phyloP scores from a whole-genome alignment of 2,888 invertebrate species.

The Plebejus melissa region DNA sequence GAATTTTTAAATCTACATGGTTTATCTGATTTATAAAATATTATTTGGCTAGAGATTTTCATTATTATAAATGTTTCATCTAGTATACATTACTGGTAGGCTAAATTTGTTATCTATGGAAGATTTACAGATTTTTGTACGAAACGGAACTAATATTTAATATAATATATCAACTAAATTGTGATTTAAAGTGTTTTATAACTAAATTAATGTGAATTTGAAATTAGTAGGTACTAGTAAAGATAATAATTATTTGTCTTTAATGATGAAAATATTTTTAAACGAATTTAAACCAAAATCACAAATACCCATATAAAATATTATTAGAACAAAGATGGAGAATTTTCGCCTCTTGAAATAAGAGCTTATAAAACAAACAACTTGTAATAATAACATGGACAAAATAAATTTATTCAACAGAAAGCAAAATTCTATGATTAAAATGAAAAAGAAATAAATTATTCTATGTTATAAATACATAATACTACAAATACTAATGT shows the following conservation, averaged over 20 bases:
- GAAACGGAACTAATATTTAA: background rate
- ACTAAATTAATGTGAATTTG: background rate
- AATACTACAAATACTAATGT: background rate
- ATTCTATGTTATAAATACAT: background rate
- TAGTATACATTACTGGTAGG: constrained; percentile 20
- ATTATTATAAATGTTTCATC: constrained; percentile 2
- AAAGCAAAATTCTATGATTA: constrained; percentile 2
- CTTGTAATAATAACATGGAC: constrained; percentile 2
- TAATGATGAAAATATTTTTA: background rate
- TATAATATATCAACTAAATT: background rate
- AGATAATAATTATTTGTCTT: background rate
- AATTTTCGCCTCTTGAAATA: background rate
- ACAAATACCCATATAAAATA: constrained; percentile 1
- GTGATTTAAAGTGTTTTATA: constrained; percentile 3
- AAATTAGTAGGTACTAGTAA: background rate
- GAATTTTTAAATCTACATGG: constrained; percentile 23
- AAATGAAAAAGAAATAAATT: background rate
- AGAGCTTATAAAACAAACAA: background rate
- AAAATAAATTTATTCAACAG: background rate
- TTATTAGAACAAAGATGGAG: background rate
- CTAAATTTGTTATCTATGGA: constrained; percentile 13
- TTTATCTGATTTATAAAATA: constrained; percentile 24
- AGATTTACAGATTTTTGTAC: constrained; percentile 22
- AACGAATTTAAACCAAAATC: background rate
- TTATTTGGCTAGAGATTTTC: constrained; percentile 23